Base-by-base conservation (phyloP, 2,888 invertebrate species). In the Tenthredo scrophulariae region DNA sequence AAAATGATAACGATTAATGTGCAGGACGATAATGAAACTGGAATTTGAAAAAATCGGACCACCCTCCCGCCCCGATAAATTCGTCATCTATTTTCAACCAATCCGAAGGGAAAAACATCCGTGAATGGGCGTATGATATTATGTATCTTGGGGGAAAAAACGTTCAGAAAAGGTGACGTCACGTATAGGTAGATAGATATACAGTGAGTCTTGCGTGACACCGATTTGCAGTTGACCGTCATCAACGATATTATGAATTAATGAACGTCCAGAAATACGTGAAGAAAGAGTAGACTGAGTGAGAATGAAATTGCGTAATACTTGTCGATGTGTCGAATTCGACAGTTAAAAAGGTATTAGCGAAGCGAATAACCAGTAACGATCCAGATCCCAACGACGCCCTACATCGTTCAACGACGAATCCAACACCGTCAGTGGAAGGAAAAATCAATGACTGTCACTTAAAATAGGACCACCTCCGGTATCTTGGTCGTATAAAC, bases 371-470 rank as follows among this genome's bases (percentile, higher is more conserved):
- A 33, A 33, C 67, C 33, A n/a, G 72, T 40, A 43, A 74, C 72
- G 43, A 74, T 74, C 37, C 72, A 74, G 22, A 74, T 74, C 22
- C 43, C 72, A 74, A 67, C 67, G 67, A 67, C 67, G 67, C 67
- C 67, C 67, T 18, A 67, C 6, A 67, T 67, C 18, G 33, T 67
- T 26, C 67, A 33, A 7, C 29, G 22, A 6, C 33, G 33, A 67
- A 7, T 67, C 18, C 46, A 15, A 10, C 26, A 26, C 4, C 54
- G 54, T 54, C 54, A 54, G 54, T 54, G n/a, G 7, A n/a, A 18
- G n/a, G 7, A 54, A 26, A 62, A 62, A 62, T 62, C 62, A 26
- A 26, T 62, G 26, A 26, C 10, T 26, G 22, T 62, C 62, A 26
- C 1, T n/a, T 54, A 7, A 54, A 54, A 54, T n/a, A 54, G 2